A percentile compares a stretch with the other conserved stretches of the same genome.
These are phyloP conservation scores for Eclectus roratus DNA, from an alignment of 2,113 vertebrate genomes.

Conservation along the genomic window DNA sequence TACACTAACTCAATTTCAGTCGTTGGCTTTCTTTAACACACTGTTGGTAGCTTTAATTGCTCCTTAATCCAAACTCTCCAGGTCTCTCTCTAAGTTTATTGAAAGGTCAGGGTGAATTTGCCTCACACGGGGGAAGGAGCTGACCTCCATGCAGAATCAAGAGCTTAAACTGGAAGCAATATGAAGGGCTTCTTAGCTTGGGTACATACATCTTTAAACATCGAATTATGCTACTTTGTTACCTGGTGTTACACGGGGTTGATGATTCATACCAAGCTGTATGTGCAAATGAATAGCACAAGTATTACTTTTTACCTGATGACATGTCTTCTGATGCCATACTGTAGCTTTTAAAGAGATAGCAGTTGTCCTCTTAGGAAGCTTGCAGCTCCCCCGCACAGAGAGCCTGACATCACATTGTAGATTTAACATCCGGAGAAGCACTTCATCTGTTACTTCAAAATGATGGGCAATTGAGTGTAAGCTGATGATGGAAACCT, in stretches of 20 bases:
- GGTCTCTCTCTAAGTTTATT: neutral
- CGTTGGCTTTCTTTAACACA: neutral
- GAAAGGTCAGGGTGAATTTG: neutral
- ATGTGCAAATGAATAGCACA: neutral
- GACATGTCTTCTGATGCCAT: neutral
- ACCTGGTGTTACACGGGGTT: neutral
- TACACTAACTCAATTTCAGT: neutral
- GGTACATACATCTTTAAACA: neutral
- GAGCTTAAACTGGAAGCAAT: neutral
- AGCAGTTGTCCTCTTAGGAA: neutral
- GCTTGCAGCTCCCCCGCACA: neutral
- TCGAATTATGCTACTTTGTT: accelerated
- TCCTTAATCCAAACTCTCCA: neutral
- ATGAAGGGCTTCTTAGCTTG: neutral
- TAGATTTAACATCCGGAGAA: neutral
- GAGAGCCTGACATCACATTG: neutral
- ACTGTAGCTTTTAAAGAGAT: neutral
- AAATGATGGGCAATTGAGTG: neutral
- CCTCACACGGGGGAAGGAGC: neutral
- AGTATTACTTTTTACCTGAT: neutral
- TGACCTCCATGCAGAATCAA: neutral
- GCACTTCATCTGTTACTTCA: neutral
- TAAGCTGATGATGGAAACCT: neutral
- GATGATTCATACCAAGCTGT: neutral
- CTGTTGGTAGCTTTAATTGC: neutral